phyloP scores from a whole-genome alignment of 2,113 vertebrate species.

The Conger conger region DNA sequence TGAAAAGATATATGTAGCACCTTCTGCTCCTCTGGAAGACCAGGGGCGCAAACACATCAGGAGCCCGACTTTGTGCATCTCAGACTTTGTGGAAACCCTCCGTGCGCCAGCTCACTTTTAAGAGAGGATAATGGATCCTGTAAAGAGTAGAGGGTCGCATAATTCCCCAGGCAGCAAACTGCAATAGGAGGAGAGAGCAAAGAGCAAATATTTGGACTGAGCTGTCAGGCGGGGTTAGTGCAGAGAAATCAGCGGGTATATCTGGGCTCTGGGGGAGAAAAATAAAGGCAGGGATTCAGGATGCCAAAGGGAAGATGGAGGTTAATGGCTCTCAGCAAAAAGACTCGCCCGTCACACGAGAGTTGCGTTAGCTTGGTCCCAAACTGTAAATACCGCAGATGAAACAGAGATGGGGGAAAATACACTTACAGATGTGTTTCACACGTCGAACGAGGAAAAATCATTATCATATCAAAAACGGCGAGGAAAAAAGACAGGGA shows the following conservation, averaged over 20 bases:
- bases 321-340: background rate
- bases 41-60: background rate
- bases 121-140: background rate
- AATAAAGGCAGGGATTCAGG: background rate
- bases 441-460: background rate
- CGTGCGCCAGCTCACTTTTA: background rate
- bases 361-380: background rate
- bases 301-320: background rate
- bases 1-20: background rate
- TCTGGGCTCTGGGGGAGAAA: background rate
- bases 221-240: background rate
- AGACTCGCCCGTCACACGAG: background rate
- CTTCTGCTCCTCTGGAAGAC: background rate
- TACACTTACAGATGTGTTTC: background rate
- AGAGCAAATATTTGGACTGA: conserved; percentile 2
- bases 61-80: background rate
- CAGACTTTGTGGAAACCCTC: background rate
- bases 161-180: background rate
- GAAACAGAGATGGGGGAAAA: background rate
- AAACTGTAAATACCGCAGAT: background rate
- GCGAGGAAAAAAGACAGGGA: background rate
- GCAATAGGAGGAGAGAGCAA: background rate
- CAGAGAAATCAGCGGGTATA: background rate
- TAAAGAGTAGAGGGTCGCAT: background rate
- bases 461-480: background rate